Conservation (phyloP, 2,113 vertebrate genomes). For the Prunella himalayana region DNA sequence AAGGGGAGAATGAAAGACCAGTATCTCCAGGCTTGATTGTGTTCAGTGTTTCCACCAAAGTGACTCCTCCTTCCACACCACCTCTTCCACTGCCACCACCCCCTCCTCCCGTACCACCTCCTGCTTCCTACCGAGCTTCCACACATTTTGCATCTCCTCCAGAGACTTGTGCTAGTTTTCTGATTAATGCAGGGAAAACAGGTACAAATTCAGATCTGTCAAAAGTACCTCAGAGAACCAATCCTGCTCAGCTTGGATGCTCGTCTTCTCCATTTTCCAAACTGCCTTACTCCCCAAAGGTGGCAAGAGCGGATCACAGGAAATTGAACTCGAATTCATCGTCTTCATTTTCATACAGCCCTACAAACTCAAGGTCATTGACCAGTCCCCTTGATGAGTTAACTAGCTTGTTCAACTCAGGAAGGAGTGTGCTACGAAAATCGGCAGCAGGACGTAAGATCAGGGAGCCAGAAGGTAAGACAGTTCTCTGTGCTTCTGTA, state of each 20-base stretch:
- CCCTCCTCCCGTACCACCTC: constrained; percentile 63
- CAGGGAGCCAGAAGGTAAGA: constrained; percentile 84
- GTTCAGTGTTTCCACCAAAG: constrained; percentile 77
- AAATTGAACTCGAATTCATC: constrained; percentile 79
- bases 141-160: constrained; percentile 86
- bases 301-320: constrained; percentile 77
- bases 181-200: constrained; percentile 70
- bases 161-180: constrained; percentile 71
- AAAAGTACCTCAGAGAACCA: constrained; percentile 69
- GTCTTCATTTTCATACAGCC: constrained; percentile 82
- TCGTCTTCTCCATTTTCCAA: constrained; percentile 68
- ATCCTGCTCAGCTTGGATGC: constrained; percentile 70
- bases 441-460: constrained; percentile 87
- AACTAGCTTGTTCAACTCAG: constrained; percentile 91
- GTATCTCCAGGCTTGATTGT: constrained; percentile 81
- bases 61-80: constrained; percentile 85
- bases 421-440: constrained; percentile 86
- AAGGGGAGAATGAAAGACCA: constrained; percentile 73
- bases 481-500: background rate
- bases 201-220: constrained; percentile 70
- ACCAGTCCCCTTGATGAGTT: constrained; percentile 95
- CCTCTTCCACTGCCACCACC: constrained; percentile 72
- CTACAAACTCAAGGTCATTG: constrained; percentile 81
- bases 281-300: constrained; percentile 80
- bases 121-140: constrained; percentile 76